Percentiles rank a stretch among this genome's conserved stretches.
phyloP scores from a whole-genome alignment of 1,140 invertebrate genomes.

The Periplaneta americana region DNA sequence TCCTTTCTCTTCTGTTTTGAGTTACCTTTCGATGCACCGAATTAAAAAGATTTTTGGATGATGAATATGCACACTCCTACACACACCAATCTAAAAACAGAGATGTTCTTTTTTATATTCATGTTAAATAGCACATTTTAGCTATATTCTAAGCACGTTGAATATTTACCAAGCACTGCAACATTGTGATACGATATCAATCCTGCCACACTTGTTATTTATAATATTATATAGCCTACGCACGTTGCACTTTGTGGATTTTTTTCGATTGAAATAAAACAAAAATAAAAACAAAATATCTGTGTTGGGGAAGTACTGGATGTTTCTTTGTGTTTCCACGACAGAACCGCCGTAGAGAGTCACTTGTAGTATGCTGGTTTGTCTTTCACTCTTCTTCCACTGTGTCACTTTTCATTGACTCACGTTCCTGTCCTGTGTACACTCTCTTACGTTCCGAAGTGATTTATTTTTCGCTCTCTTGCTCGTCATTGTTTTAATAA shows the following conservation, averaged over 20 bases:
- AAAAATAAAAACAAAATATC: constrained; percentile 6
- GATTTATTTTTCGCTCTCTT: neutral
- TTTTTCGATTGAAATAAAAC: constrained; percentile 5
- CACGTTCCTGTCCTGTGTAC: neutral
- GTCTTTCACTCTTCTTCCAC: neutral
- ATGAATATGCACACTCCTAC: constrained; percentile 3
- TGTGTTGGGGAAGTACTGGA: constrained; percentile 1
- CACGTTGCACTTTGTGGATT: constrained; percentile 6
- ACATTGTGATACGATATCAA: constrained; percentile 18
- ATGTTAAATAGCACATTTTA: constrained; percentile 16
- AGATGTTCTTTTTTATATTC: constrained; percentile 15
- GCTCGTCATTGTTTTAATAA: neutral
- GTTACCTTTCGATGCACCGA: neutral
- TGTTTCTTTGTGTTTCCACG: neutral
- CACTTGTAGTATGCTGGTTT: constrained; percentile 1
- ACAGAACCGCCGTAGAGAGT: neutral
- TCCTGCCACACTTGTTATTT: constrained; percentile 19
- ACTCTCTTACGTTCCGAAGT: neutral
- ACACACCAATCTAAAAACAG: constrained; percentile 7
- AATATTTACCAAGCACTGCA: constrained; percentile 17
- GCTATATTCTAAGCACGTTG: constrained; percentile 17
- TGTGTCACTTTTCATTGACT: neutral
- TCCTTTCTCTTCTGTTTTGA: neutral
- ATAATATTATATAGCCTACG: neutral
- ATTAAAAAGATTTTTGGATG: neutral